Base-by-base conservation (phyloP, 1,140 invertebrate genomes). In the Calosoma granatense region DNA sequence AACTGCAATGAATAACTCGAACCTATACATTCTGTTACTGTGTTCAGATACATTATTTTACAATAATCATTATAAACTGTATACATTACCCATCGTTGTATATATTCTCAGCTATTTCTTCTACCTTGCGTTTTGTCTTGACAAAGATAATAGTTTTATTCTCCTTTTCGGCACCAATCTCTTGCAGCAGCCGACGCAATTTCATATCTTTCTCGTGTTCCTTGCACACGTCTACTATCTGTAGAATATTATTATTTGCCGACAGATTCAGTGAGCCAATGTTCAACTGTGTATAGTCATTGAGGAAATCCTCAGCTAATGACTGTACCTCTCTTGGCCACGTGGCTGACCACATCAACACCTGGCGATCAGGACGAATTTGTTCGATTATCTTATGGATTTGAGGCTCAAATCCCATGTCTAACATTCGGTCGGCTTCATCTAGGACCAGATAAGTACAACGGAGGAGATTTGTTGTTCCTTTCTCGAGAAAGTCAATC, bases 281-380 rank as follows among this genome's bases (percentile, higher is more conserved):
- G 67, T 97, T 98, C 39, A 97, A 82, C 73, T 96, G 94, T 51
- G 92, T 81, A 66, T 94, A 95, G 60, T 87, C 81, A 70, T 78
- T 85, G 2, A 98, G 78, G 70, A 97, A 99, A 71, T 98, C 95
- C 72, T 94, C 87, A 51, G 96, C 96, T 39, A 99, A 73, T 65
- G 85, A 85, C 61, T 85, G 83, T 0, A 98, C 94, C 79, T 98
- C 95, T 69, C 96, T 96, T 1, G 95, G 95, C 95, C 95, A 98
- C 3, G 95, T 98, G 2, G 95, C 96, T 58, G 91, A 95, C 92
- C 94, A 98, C 95, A 98, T 98, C 21, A 98, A 78, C 2, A 91
- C 93, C 72, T 97, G 95, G 60, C 94, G 79, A 69, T 97, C 92
- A 55, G 93, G 92, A 60, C 94, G 77, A 70, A 98, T 95, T 74